Evolutionary conservation across 2,797 vertebrate genomes (phyloP), one percentile per base, ranked within the genome.

Genomic region (Tinamus major): DNA sequence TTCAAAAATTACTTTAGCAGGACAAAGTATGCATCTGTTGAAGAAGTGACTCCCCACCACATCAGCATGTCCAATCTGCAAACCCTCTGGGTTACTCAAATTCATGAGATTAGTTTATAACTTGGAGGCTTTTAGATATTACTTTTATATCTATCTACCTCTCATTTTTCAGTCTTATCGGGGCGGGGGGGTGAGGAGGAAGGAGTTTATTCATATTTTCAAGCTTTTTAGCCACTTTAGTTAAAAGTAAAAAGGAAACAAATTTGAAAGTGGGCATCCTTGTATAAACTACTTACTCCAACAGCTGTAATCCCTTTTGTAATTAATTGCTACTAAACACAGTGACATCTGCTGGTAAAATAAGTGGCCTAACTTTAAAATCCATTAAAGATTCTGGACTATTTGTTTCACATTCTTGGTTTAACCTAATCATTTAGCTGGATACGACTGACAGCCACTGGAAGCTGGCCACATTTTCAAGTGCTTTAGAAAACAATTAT

Each of bases 311-410:
- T 4, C 3, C 6, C 31, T 59, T 61, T 29, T 8, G 5, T 5
- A 20, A 69, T 33, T n/a, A 70, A 44, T 29, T 76, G 48, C 41
- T 70, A 39, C 49, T 56, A 84, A 84, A 83, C 58, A 85, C 31
- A 78, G 82, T 17, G 61, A 92, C 91, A 96, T 33, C 94, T 97
- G 41, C 81, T 92, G 96, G 70, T 26, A 61, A 80, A 76, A 9
- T 4, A 91, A 48, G 20, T 9, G 16, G 23, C 17, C 16, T 41
- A 29, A 37, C 29, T 59, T 82, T 37, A 48, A 72, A 61, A 72
- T 26, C 39, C 41, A 64, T 0, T 6, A 59, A 79, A 75, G 16
- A n/a, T 27, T 61, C 42, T 19, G 7, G 1, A 3, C 14, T 19
- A 4, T 56, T 77, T 53, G 6, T 44, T 90, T 91, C 48, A 42